Base-by-base conservation (phyloP, 2,888 invertebrate genomes). In the Drepanosiphum platanoidis region DNA sequence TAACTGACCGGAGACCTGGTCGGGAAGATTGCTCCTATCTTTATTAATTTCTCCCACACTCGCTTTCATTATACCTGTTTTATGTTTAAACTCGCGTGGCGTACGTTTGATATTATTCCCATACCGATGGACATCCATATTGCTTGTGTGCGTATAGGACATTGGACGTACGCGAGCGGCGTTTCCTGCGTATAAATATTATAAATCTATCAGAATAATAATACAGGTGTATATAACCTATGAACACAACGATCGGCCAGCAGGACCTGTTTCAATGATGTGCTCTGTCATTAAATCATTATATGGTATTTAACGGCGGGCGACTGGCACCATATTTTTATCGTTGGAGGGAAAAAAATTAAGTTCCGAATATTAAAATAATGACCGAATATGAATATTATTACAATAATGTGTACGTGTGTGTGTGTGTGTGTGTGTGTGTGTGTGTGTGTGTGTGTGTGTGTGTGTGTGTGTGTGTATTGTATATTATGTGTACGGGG, bases 251-350 rank as follows among this genome's bases (percentile, higher is more conserved):
- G 42, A n/a, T n/a, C 64, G 42, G n/a, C 64, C 30, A 30, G 7
- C 42, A 64, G 66, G 46, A 79, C 78, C 78, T 79, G 78, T 79
- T 66, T 66, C 66, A n/a, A 66, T 32, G 42, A 66, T 79, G 46
- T 39, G 71, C 42, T 61, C 81, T 82, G 81, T 82, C 81, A 82
- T 82, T 82, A 82, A 82, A 82, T 82, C 39, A 82, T 82, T 82
- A 82, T 72, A 39, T 32, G 61, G 39, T 82, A 61, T 82, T 82
- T 71, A 82, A 72, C 72, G 61, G 72, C 15, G 58, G 42, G 72
- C 72, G 46, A 42, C 36, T 11, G 34, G n/a, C 30, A 64, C 58
- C 30, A 3, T 58, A 82, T 30, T 39, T 61, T 82, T 71, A 82
- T 58, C 42, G 61, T n/a, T 4, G 13, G 61, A 22, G 39, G 9